phyloP scores from a whole-genome alignment of 1,140 invertebrate genomes.

The Pseudomyrmex sp. region DNA sequence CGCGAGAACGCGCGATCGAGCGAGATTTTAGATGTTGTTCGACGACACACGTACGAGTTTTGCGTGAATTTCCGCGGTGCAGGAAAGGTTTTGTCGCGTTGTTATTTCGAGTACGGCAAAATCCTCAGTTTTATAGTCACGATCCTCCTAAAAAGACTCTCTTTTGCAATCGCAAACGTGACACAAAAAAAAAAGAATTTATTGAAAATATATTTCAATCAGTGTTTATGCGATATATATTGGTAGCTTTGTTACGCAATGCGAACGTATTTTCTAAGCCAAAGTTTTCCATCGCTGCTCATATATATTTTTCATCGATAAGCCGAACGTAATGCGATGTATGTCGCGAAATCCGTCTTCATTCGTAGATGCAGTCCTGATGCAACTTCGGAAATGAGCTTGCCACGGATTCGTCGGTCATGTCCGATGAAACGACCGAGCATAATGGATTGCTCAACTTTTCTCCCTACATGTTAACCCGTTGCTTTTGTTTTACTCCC shows the following conservation, averaged over 20 bases:
- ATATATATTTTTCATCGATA: not conserved
- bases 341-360: conserved; percentile 24
- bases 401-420: conserved; percentile 33
- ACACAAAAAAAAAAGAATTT: too few relatives aligned
- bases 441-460: conserved; percentile 72
- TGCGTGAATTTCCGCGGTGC: conserved; percentile 38
- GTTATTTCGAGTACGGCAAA: conserved; percentile 27
- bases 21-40: conserved; percentile 45
- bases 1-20: conserved; percentile 39
- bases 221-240: too few relatives aligned
- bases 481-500: not conserved
- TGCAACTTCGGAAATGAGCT: conserved; percentile 30
- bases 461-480: conserved; percentile 52
- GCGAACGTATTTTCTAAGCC: not conserved
- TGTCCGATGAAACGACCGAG: conserved; percentile 51
- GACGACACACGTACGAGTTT: conserved; percentile 44
- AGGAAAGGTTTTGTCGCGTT: conserved; percentile 20
- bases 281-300: not conserved
- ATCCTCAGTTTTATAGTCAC: conserved; percentile 18
- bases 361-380: conserved; percentile 24
- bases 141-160: not conserved
- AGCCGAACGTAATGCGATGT: not conserved
- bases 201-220: too few relatives aligned
- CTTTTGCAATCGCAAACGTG: not conserved
- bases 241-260: too few relatives aligned